These are phyloP conservation scores for Nezara viridula DNA, from an alignment of 2,888 invertebrate species.

Conservation along the genomic window DNA sequence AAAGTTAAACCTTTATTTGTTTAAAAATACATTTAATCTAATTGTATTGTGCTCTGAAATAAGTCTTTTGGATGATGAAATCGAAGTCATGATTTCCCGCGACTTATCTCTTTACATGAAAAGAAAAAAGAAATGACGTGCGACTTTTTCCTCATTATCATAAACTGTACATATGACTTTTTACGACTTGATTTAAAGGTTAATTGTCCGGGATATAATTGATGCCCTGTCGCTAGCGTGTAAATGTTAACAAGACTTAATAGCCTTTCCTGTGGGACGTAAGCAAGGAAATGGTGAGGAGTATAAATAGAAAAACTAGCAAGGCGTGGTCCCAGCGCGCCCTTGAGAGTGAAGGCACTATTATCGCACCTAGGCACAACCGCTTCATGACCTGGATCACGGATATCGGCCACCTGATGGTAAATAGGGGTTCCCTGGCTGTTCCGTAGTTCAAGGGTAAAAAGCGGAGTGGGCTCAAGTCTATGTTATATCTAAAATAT, in stretches of 20 bases:
- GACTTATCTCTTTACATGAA: background rate
- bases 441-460: background rate
- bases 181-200: background rate
- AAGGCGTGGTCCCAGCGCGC: background rate
- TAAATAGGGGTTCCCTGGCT: background rate
- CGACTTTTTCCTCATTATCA: background rate
- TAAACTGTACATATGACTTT: background rate
- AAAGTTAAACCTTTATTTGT: no score
- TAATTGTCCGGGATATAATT: slow-evolving; percentile 3
- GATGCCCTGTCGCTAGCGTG: background rate
- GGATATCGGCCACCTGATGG: background rate
- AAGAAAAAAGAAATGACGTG: background rate
- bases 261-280: background rate
- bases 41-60: no score
- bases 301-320: slow-evolving; percentile 25
- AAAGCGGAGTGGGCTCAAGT: background rate
- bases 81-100: background rate
- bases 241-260: slow-evolving; percentile 6
- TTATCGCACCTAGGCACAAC: background rate
- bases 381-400: slow-evolving; percentile 7
- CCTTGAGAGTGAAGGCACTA: slow-evolving; percentile 14
- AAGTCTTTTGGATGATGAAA: no score
- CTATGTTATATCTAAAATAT: no score
- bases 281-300: slow-evolving; percentile 15
- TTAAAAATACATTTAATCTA: no score